A percentile compares a stretch with the other conserved stretches of the same genome.
Evolutionary conservation across 2,888 invertebrate species (phyloP).

Genomic region (Drepana falcataria): DNA sequence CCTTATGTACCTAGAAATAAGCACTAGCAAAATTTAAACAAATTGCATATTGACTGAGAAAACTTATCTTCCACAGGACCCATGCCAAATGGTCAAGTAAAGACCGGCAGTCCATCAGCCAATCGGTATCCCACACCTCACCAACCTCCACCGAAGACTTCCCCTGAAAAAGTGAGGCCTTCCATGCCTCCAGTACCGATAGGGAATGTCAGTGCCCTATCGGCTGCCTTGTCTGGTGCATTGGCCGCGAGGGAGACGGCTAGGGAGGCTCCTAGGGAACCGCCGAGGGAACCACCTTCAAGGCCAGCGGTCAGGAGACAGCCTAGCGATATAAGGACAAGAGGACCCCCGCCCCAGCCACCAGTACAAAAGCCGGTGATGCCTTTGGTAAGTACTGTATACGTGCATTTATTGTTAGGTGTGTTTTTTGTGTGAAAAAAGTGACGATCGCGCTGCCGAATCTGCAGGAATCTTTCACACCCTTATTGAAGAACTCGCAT

Average conservation of each 20-base stretch:
- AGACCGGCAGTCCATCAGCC: slow-evolving; percentile 36
- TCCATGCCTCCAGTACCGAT: slow-evolving; percentile 29
- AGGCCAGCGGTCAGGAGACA: slow-evolving; percentile 54
- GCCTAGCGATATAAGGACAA: slow-evolving; percentile 60
- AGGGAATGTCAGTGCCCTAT: slow-evolving; percentile 53
- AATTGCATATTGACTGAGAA: background rate
- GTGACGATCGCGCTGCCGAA: too few relatives aligned
- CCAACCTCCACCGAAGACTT: slow-evolving; percentile 23
- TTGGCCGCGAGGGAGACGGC: slow-evolving; percentile 43
- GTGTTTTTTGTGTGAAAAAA: background rate
- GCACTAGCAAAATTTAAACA: background rate
- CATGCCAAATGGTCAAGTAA: slow-evolving; percentile 62
- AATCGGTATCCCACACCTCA: slow-evolving; percentile 53
- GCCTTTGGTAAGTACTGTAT: slow-evolving; percentile 73
- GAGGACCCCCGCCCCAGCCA: slow-evolving; percentile 91
- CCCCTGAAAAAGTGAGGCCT: slow-evolving; percentile 53
- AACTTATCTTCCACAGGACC: slow-evolving; percentile 32
- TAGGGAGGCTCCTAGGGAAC: slow-evolving; percentile 45
- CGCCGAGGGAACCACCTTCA: slow-evolving; percentile 49
- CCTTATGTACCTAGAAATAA: too few relatives aligned
- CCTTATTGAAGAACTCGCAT: too few relatives aligned
- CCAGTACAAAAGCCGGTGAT: slow-evolving; percentile 85
- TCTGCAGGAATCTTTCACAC: too few relatives aligned
- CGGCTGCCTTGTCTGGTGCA: slow-evolving; percentile 58
- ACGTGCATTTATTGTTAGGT: background rate